Base-by-base conservation (phyloP, 2,888 invertebrate species). In the Mimumesa dahlbomi region DNA sequence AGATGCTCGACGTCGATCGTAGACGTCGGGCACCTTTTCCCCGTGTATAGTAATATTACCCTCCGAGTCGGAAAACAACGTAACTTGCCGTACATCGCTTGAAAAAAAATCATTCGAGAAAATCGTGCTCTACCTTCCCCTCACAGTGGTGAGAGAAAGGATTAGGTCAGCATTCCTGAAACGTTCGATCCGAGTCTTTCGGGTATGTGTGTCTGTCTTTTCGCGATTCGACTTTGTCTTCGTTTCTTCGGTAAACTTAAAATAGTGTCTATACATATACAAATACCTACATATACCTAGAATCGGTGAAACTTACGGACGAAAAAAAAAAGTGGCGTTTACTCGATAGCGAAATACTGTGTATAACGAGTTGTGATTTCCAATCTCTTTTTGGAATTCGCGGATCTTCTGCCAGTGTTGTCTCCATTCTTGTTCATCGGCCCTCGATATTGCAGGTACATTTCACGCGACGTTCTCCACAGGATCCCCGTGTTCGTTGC, bases 171-270 rank as follows among this genome's bases (percentile, higher is more conserved):
- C 85, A 84, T 82, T 85, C 84, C 82, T 82, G 86, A 85, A 87
- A 88, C 89, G 89, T 89, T 88, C 85, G 78, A 86, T 89, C 87
- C 89, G 85, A 89, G 89, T 89, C 77, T 77, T n/a, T 86, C 77
- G 84, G 84, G 87, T 74, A 69, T 57, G 36, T 29, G 18, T n/a
- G n/a, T n/a, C n/a, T n/a, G n/a, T n/a, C n/a, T 29, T 25, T 38
- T 31, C 53, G 38, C 50, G 49, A 25, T 45, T 62, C 13, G 19
- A 13, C 22, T n/a, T 36, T 22, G 54, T 48, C 57, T 48, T 13
- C 13, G 25, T 45, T 21, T 7, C 0, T 52, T n/a, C n/a, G n/a
- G n/a, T n/a, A n/a, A 63, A 31, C 2, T 29, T 64, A 63, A 34
- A 48, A 25, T 40, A 48, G 11, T 43, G 13, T 48, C 53, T 48